Evolutionary conservation across 2,797 vertebrate species (phyloP).

Genomic region (Streptopelia turtur): DNA sequence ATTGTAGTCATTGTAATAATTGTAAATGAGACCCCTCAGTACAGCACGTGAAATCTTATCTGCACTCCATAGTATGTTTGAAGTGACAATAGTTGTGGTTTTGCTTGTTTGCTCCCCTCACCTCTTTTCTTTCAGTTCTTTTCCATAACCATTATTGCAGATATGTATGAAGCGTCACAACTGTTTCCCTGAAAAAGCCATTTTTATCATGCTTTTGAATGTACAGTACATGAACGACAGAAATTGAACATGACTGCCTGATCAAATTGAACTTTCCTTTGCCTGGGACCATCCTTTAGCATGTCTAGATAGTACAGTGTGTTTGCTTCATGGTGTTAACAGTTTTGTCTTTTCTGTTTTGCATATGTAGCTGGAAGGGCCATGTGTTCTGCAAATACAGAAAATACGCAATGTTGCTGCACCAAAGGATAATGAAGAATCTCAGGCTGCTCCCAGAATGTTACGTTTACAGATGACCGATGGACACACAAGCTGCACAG

Average conservation of each 20-base stretch:
- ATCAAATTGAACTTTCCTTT: not conserved
- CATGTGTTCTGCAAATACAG: slow-evolving; percentile 96
- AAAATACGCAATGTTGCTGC: slow-evolving; percentile 95
- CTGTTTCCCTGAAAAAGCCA: not conserved
- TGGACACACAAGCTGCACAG: slow-evolving; percentile 91
- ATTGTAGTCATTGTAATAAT: not conserved
- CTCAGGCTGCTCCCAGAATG: slow-evolving; percentile 93
- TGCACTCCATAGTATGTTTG: not conserved
- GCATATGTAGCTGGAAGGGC: slow-evolving; percentile 89
- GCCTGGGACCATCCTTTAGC: not conserved
- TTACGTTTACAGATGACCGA: slow-evolving; percentile 97
- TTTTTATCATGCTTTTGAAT: not conserved
- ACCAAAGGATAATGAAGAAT: slow-evolving; percentile 95
- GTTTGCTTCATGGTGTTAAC: not conserved
- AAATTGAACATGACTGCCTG: not conserved
- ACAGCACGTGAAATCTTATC: not conserved
- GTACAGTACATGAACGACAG: not conserved
- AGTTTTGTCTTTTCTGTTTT: slow-evolving; percentile 40
- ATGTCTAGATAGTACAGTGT: not conserved
- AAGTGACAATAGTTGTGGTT: not conserved
- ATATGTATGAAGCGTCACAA: not conserved
- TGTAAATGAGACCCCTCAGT: not conserved
- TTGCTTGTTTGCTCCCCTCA: not conserved
- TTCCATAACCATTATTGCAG: not conserved
- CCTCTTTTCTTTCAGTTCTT: not conserved